These are phyloP conservation scores for Brachyrhaphis roseni DNA, from an alignment of 2,797 vertebrate species.

Conservation along the genomic window DNA sequence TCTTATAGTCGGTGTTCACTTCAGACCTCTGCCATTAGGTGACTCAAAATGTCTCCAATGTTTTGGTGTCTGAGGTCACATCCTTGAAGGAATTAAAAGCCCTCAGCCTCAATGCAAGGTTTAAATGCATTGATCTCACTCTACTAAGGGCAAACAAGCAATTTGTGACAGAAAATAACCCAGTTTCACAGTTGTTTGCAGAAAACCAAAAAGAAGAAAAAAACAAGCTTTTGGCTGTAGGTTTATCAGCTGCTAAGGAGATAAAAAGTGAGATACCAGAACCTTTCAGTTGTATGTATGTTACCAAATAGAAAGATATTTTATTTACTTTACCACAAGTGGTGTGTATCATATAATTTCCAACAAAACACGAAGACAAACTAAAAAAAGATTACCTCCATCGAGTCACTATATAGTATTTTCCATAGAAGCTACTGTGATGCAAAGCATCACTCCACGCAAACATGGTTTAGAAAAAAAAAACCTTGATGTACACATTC, in stretches of 20 bases:
- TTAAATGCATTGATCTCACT: constrained; percentile 76
- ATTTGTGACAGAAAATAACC: constrained; percentile 51
- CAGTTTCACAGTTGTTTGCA: constrained; percentile 43
- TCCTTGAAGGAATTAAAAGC: constrained; percentile 82
- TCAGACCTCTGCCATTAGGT: constrained; percentile 76
- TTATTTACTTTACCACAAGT: constrained; percentile 3
- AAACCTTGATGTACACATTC: constrained; percentile 14
- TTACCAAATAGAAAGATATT: not conserved
- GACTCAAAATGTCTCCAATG: constrained; percentile 80
- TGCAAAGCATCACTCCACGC: not conserved
- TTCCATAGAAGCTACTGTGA: not conserved
- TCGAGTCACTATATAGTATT: not conserved
- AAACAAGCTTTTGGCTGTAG: constrained; percentile 28
- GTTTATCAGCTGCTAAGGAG: constrained; percentile 36
- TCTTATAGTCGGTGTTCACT: constrained; percentile 61
- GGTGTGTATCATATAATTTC: constrained; percentile 19
- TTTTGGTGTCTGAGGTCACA: constrained; percentile 83
- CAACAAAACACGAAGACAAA: not conserved
- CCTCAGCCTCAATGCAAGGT: constrained; percentile 55
- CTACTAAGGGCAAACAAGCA: constrained; percentile 61
- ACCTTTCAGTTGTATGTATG: not conserved
- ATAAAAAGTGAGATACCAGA: constrained; percentile 3
- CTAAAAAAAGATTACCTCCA: not conserved
- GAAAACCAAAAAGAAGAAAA: constrained; percentile 36
- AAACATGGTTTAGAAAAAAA: not conserved